phyloP scores from a whole-genome alignment of 2,888 invertebrate species.

The Parascotia fuliginaria region DNA sequence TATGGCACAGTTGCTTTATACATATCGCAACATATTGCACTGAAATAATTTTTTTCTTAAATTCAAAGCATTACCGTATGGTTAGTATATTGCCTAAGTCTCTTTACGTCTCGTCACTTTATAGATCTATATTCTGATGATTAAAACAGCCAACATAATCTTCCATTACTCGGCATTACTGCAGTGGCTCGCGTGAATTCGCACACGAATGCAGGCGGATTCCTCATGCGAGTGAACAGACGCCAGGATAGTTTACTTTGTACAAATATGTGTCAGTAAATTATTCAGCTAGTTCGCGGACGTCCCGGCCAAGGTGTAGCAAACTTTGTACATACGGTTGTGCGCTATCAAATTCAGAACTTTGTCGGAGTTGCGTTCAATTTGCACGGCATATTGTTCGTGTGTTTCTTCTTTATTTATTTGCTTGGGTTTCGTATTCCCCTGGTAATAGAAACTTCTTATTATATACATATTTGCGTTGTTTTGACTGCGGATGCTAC shows the following conservation, averaged over 20 bases:
- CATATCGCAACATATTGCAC: no score
- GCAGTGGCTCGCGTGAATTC: not conserved
- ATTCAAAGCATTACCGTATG: no score
- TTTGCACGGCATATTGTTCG: slow-evolving; percentile 20
- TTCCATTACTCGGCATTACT: not conserved
- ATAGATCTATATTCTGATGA: no score
- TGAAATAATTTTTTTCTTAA: no score
- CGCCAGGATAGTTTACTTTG: slow-evolving; percentile 31
- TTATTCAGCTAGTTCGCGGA: slow-evolving; percentile 34
- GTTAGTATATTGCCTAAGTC: no score
- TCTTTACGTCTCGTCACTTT: no score
- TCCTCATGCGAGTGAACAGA: slow-evolving; percentile 14
- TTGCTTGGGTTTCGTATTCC: not conserved
- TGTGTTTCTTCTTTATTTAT: slow-evolving; percentile 2
- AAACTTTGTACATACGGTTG: slow-evolving; percentile 35
- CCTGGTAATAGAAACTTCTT: not conserved
- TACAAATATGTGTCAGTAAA: slow-evolving; percentile 39
- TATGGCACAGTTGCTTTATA: no score
- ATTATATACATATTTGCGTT: no score
- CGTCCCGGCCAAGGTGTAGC: slow-evolving; percentile 17
- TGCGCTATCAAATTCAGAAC: slow-evolving; percentile 32
- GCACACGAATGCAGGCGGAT: slow-evolving; percentile 9
- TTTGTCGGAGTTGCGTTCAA: slow-evolving; percentile 30
- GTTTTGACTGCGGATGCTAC: no score
- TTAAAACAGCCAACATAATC: no score